These are phyloP conservation scores for Rhinoraja longicauda DNA, from an alignment of 2,797 vertebrate genomes.

Conservation along the genomic window DNA sequence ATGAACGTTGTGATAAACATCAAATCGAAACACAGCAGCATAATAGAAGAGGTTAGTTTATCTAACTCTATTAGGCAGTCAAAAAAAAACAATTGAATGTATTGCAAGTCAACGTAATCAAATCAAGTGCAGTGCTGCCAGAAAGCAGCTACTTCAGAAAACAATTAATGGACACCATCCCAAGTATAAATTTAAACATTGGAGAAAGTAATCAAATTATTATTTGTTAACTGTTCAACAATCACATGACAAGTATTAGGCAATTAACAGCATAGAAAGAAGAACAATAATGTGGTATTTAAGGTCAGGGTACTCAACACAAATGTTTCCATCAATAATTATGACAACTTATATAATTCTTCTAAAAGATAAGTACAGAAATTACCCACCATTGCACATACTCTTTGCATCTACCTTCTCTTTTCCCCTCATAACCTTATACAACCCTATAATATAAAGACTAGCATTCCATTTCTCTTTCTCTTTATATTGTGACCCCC, in stretches of 20 bases:
- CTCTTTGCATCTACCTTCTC: no score
- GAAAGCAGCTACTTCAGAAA: not conserved
- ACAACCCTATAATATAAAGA: not conserved
- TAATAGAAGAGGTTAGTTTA: not conserved
- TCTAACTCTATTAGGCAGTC: not conserved
- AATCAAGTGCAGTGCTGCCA: not conserved
- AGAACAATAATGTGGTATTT: not conserved
- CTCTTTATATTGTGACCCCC: no score
- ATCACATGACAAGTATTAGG: not conserved
- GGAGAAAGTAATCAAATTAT: not conserved
- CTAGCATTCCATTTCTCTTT: no score
- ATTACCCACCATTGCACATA: constrained; percentile 46
- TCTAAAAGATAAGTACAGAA: not conserved
- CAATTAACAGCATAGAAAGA: not conserved
- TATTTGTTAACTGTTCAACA: not conserved
- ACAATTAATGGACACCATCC: not conserved
- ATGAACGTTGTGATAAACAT: no score
- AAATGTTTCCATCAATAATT: not conserved
- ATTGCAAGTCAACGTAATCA: not conserved
- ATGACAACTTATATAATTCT: not conserved
- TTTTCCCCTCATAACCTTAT: not conserved
- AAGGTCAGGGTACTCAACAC: not conserved
- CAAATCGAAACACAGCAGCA: not conserved
- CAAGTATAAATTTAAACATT: not conserved
- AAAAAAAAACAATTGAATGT: not conserved